A percentile compares a stretch with the other conserved stretches of the same genome.
Evolutionary conservation across 92 coral and sea anemone species (phyloP).

Genomic region (Epizoanthus stellaris): DNA sequence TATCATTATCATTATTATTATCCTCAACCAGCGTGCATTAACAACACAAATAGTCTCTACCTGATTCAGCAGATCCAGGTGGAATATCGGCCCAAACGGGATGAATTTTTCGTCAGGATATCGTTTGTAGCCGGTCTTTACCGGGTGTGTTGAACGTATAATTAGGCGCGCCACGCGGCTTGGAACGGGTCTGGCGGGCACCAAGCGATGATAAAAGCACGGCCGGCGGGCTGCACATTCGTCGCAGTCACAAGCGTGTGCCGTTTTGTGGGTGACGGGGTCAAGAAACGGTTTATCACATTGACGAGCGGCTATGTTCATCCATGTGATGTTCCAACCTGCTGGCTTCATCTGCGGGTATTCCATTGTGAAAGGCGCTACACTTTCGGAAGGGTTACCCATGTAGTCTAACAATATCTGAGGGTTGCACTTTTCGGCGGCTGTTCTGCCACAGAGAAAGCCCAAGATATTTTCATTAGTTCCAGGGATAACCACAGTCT

Average conservation of each 20-base stretch:
- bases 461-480: slow-evolving; percentile 72
- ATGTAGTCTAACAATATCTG: slow-evolving; percentile 62
- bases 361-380: slow-evolving; percentile 67
- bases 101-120: slow-evolving; percentile 59
- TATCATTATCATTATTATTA: too few species aligned
- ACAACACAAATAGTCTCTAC: slow-evolving; percentile 39
- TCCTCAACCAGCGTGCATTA: too few species aligned
- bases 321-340: slow-evolving; percentile 57
- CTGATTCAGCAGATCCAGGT: slow-evolving; percentile 66
- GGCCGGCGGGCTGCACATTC: slow-evolving; percentile 7
- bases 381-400: slow-evolving; percentile 76
- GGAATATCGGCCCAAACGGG: slow-evolving; percentile 75
- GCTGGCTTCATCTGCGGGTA: slow-evolving; percentile 51
- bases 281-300: slow-evolving; percentile 2
- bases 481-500: slow-evolving; percentile 85
- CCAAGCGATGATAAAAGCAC: not conserved
- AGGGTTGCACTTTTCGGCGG: slow-evolving; percentile 81
- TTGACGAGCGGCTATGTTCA: slow-evolving; percentile 38
- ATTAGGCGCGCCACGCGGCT: slow-evolving; percentile 43
- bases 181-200: slow-evolving; percentile 17
- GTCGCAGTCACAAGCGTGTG: slow-evolving; percentile 6
- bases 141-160: slow-evolving; percentile 47
- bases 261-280: slow-evolving; percentile 6
- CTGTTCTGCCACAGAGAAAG: slow-evolving; percentile 70
- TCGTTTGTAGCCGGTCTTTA: slow-evolving; percentile 59